Base-by-base conservation (phyloP, 2,797 vertebrate species). In the Cirrhinus molitorella region DNA sequence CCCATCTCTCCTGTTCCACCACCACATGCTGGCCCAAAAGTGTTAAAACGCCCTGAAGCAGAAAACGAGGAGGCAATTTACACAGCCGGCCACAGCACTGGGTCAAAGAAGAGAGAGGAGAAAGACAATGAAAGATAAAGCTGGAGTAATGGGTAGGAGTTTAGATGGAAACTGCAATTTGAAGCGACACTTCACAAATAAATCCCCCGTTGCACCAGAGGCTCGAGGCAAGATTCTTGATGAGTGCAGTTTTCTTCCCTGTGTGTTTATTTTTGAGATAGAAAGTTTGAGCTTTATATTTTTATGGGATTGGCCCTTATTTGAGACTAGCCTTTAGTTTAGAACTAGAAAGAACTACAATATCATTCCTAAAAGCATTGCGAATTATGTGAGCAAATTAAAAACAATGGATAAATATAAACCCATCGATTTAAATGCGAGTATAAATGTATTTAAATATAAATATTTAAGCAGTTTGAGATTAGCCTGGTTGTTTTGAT, bases 41-140 rank as follows among this genome's bases (percentile, higher is more conserved):
- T 94, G 93, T 92, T 89, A 92, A 93, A 92, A 92, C 86, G 91
- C 91, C 92, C 85, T 92, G 88, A 93, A 92, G 93, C 93, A 91
- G 92, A 93, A 95, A 95, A 94, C 92, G 90, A 93, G 89, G 87
- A 89, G 90, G 85, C 92, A 94, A 92, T 94, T 93, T 92, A 89
- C 72, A 81, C 88, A 85, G 74, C 74, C 55, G 25, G 57, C 59
- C 71, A 43, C 53, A 51, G 45, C 9, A 31, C 45, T 28, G n/a
- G 40, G 79, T 49, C 67, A 61, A 19, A 72, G 61, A 49, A 65
- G 19, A 34, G 59, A 19, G 65, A 67, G 31, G 28, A 34, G 31
- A 43, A 61, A 80, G 77, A 75, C 57, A 80, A 43, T 23, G 70
- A 49, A 61, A 71, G 53, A 78, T 28, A 81, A 77, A 85, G 31